Evolutionary conservation across 2,113 vertebrate species (phyloP).

Genomic region (Bubo bubo): DNA sequence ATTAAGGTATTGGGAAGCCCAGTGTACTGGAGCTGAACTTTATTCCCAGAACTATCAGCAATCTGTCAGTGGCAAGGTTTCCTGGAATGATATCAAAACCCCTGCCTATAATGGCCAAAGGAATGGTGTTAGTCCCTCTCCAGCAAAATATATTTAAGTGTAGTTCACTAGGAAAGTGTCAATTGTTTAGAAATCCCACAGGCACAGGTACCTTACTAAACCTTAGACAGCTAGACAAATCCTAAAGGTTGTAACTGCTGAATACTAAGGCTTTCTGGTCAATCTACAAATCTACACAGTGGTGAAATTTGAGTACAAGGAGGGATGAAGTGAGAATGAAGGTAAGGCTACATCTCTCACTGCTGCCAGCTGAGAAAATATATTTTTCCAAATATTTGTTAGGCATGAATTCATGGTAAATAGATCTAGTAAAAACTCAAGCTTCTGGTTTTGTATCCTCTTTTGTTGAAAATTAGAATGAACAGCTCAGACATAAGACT

Average conservation of each 20-base stretch:
- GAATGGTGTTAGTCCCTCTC: background rate
- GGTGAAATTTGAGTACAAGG: background rate
- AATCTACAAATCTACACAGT: background rate
- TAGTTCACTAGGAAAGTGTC: background rate
- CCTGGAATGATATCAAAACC: constrained; percentile 27
- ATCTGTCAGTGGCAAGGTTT: constrained; percentile 41
- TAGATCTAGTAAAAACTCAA: background rate
- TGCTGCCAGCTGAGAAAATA: background rate
- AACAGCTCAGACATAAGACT: background rate
- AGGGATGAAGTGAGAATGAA: background rate
- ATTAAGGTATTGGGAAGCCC: constrained; percentile 31
- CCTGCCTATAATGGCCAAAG: background rate
- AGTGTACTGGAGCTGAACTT: constrained; percentile 41
- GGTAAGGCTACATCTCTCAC: background rate
- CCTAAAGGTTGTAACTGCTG: background rate
- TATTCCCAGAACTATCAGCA: constrained; percentile 64
- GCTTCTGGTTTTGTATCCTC: background rate
- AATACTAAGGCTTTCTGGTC: background rate
- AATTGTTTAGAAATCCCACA: background rate
- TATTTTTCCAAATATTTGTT: background rate
- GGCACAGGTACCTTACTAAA: background rate
- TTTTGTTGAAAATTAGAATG: background rate
- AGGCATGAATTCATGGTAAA: background rate
- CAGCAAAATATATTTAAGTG: background rate
- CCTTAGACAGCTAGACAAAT: background rate